Evolutionary conservation across 2,797 vertebrate genomes (phyloP), one percentile per base, ranked within the genome.

Genomic region (Luscinia megarhynchos): DNA sequence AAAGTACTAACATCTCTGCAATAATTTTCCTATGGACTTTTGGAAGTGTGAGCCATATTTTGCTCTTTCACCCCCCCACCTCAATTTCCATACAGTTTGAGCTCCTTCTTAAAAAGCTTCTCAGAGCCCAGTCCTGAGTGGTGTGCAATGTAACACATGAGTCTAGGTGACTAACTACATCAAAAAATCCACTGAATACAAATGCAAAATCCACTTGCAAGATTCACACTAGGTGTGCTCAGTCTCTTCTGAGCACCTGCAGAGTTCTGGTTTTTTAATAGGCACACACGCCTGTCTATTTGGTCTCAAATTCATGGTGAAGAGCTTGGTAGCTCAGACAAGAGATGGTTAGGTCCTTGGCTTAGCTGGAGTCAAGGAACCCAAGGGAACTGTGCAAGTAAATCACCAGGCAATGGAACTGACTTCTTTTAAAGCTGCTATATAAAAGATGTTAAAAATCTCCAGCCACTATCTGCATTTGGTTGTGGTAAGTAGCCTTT

Each of bases 61-160:
- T 73, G 36, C 18, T n/a, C 19, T 59, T n/a, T 0, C 11, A 38
- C 8, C 3, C 10, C 12, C 0, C 11, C 6, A 3, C 8, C 15
- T 11, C 36, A 62, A 23, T n/a, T 73, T 88, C 21, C 11, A 27
- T 4, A 41, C 24, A 43, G 69, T 45, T 68, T 55, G 40, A 46
- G 45, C 40, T 68, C 1, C 41, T 62, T 69, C 50, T 68, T 84
- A 48, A 59, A 68, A 81, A 62, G 45, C 43, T 48, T 62, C 55
- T 46, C 50, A 79, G 67, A 48, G 34, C 3, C 11, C 85, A 57
- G 10, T 46, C 51, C n/a, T 38, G 61, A 62, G 30, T 8, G 9
- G 15, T 26, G 43, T 15, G 22, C 34, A 66, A 16, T 2, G 10
- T 18, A 69, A 68, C 27, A 36, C 0, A 0, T 1, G 10, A 78